Evolutionary conservation across 2,797 vertebrate genomes (phyloP).

Genomic region (Kryptopterus vitreolus): DNA sequence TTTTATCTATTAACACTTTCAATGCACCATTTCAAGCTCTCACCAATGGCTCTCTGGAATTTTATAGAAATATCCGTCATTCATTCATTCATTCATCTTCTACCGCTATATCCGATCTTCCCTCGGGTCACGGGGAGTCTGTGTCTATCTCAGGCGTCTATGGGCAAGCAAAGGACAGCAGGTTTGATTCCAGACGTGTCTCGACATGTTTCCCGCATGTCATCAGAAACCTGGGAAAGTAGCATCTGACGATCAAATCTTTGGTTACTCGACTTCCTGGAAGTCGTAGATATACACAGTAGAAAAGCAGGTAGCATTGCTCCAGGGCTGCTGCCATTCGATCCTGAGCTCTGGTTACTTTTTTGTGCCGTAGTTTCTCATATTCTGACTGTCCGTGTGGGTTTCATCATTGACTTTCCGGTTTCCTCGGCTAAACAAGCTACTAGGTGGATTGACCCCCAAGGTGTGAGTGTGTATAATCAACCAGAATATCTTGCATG

Average conservation of each 20-base stretch:
- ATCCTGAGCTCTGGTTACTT: neutral
- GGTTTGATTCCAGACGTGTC: neutral
- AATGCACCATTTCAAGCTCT: no score
- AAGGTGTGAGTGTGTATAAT: neutral
- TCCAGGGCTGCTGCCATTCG: neutral
- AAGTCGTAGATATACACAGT: neutral
- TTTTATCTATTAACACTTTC: no score
- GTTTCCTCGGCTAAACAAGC: neutral
- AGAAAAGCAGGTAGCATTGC: neutral
- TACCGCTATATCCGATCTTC: no score
- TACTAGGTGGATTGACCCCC: neutral
- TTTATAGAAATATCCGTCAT: no score
- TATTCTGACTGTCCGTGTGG: neutral
- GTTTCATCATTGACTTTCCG: neutral
- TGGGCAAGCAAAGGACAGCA: neutral
- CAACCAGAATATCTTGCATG: neutral
- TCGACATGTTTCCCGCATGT: neutral
- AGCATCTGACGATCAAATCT: conserved; percentile 9
- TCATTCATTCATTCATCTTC: no score
- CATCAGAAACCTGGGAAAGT: conserved; percentile 12
- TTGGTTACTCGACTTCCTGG: neutral
- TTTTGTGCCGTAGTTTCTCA: neutral
- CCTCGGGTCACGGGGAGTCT: no score
- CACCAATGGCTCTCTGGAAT: no score
- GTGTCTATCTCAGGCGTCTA: no score